Conservation (phyloP, 2,113 vertebrate species). For the Brachyistius frenatus region DNA sequence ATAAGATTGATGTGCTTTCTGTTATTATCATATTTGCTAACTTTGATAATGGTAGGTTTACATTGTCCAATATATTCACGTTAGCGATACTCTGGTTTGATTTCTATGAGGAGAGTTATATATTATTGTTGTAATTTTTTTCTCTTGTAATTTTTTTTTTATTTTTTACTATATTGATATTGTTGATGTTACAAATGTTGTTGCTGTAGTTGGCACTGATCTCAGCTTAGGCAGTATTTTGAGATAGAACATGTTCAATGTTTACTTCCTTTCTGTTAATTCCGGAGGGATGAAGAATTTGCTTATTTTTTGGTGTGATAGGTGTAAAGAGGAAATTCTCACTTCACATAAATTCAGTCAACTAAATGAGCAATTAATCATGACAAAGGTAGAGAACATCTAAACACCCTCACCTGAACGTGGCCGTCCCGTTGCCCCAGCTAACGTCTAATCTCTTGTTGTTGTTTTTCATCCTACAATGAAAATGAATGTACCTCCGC, state of each 20-base stretch:
- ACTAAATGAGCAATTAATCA: constrained; percentile 55
- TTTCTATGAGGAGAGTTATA: constrained; percentile 74
- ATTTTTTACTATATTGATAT: constrained; percentile 76
- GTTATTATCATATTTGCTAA: constrained; percentile 89
- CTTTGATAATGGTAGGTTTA: constrained; percentile 93
- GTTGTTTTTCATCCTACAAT: constrained; percentile 56
- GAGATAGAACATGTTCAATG: constrained; percentile 69
- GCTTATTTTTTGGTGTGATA: constrained; percentile 21
- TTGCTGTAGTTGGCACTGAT: constrained; percentile 80
- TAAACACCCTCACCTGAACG: constrained; percentile 56
- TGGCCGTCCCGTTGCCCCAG: constrained; percentile 62
- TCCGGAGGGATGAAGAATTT: constrained; percentile 67
- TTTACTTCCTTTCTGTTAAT: constrained; percentile 78
- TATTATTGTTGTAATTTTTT: constrained; percentile 67
- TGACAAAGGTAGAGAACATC: constrained; percentile 51
- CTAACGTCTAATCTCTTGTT: constrained; percentile 55
- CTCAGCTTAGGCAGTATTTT: constrained; percentile 75
- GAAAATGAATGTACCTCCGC: constrained; percentile 80
- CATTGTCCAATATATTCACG: constrained; percentile 90
- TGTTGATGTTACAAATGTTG: constrained; percentile 71
- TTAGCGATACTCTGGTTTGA: constrained; percentile 88
- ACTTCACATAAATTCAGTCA: constrained; percentile 54
- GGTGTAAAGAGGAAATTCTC: constrained; percentile 62
- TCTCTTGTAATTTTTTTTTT: constrained; percentile 65
- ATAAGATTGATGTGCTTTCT: constrained; percentile 85